phyloP scores from a whole-genome alignment of 1,140 invertebrate genomes.

The Penaeus indicus region DNA sequence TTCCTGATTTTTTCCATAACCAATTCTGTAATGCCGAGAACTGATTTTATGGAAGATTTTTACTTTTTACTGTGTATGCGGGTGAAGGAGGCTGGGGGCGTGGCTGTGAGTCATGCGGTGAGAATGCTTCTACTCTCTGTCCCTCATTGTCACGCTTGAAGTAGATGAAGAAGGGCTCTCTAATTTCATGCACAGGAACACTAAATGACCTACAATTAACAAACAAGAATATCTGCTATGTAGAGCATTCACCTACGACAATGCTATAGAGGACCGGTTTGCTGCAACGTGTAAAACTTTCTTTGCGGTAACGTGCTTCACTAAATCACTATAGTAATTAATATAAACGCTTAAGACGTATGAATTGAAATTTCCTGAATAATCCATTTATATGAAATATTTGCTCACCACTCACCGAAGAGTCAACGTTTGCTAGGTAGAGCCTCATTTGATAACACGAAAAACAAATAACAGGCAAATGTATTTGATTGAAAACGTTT shows the following conservation, averaged over 20 bases:
- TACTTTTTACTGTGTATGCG: not conserved
- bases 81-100: slow-evolving; percentile 41
- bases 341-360: too few relatives aligned
- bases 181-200: slow-evolving; percentile 8
- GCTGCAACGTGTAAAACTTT: not conserved
- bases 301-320: too few relatives aligned
- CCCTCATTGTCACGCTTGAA: slow-evolving; percentile 4
- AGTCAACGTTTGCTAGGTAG: too few relatives aligned
- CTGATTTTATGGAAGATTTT: not conserved
- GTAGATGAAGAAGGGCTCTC: not conserved
- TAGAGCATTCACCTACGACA: not conserved
- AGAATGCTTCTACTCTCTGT: slow-evolving; percentile 41
- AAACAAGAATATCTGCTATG: slow-evolving; percentile 1
- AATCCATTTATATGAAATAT: too few relatives aligned
- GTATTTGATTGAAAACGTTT: too few relatives aligned
- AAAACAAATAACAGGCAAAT: too few relatives aligned
- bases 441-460: too few relatives aligned
- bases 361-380: too few relatives aligned
- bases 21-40: not conserved
- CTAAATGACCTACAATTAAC: slow-evolving; percentile 8
- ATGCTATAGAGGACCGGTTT: slow-evolving; percentile 9
- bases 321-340: too few relatives aligned
- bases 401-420: too few relatives aligned
- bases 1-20: not conserved
- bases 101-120: slow-evolving; percentile 50